A percentile compares a stretch with the other conserved stretches of the same genome.
These are phyloP conservation scores for Ladona fulva DNA, from an alignment of 1,140 invertebrate species.

Conservation along the genomic window DNA sequence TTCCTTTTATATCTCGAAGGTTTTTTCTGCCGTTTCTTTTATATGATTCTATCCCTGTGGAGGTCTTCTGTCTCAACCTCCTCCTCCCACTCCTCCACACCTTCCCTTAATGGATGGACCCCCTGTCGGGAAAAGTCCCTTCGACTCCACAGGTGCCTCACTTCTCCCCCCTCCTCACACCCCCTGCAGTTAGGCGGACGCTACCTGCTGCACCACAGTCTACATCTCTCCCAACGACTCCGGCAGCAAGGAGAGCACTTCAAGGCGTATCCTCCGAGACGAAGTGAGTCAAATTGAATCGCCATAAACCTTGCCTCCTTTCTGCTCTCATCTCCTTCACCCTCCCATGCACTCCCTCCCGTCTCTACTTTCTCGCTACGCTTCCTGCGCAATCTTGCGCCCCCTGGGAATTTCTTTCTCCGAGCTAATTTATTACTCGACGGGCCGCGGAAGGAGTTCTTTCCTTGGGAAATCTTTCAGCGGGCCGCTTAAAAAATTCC, in stretches of 20 bases:
- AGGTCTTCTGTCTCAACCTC: neutral
- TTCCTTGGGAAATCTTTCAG: too few relatives aligned
- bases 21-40: too few relatives aligned
- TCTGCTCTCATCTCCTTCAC: neutral
- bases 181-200: neutral
- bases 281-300: neutral
- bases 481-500: too few relatives aligned
- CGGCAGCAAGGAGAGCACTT: neutral
- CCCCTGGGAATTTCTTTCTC: too few relatives aligned
- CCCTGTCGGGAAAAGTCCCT: neutral
- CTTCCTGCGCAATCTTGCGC: too few relatives aligned
- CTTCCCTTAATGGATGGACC: neutral
- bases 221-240: neutral
- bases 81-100: neutral
- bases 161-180: neutral
- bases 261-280: neutral
- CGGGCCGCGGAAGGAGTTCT: too few relatives aligned
- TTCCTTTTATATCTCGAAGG: neutral
- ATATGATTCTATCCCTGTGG: too few relatives aligned
- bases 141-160: neutral
- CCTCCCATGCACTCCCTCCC: too few relatives aligned
- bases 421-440: too few relatives aligned
- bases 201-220: neutral
- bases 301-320: neutral
- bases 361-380: too few relatives aligned